phyloP scores from a whole-genome alignment of 1,140 invertebrate genomes.

The Solen grandis region DNA sequence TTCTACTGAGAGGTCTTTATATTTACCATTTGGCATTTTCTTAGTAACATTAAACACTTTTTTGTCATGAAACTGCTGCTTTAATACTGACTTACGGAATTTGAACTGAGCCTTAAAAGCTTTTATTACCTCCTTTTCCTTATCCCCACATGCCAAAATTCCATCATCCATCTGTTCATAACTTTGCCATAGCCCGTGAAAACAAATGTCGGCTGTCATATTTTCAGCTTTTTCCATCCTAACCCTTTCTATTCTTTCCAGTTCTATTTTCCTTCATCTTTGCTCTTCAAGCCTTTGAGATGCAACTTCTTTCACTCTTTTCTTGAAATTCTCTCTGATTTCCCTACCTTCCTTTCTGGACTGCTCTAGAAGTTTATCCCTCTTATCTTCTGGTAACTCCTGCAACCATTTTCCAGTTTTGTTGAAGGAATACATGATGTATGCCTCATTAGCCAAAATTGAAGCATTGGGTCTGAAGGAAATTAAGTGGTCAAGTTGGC shows the following conservation, averaged over 20 bases:
- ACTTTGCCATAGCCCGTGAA: constrained; percentile 13
- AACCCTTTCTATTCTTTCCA: constrained; percentile 15
- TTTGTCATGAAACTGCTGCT: constrained; percentile 1
- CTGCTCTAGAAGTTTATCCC: constrained; percentile 7
- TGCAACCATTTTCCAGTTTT: too few species aligned
- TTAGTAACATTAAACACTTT: not conserved
- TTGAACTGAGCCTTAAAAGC: constrained; percentile 19
- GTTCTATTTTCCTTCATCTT: constrained; percentile 16
- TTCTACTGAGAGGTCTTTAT: constrained; percentile 11
- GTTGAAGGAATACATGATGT: constrained; percentile 49
- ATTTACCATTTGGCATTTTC: not conserved
- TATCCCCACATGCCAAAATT: not conserved
- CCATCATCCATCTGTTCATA: not conserved
- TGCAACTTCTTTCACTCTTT: not conserved
- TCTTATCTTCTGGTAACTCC: constrained; percentile 37
- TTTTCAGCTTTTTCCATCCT: constrained; percentile 23
- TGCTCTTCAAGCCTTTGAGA: not conserved
- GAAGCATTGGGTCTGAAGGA: constrained; percentile 39
- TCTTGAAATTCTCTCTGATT: constrained; percentile 10
- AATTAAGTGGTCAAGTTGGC: constrained; percentile 11
- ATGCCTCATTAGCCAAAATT: constrained; percentile 33
- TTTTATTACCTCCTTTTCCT: not conserved
- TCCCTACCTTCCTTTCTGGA: constrained; percentile 34
- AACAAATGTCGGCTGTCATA: constrained; percentile 6
- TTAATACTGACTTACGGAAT: constrained; percentile 12